These are phyloP conservation scores for Catharus fuscescens DNA, from an alignment of 2,113 vertebrate genomes.

Conservation along the genomic window DNA sequence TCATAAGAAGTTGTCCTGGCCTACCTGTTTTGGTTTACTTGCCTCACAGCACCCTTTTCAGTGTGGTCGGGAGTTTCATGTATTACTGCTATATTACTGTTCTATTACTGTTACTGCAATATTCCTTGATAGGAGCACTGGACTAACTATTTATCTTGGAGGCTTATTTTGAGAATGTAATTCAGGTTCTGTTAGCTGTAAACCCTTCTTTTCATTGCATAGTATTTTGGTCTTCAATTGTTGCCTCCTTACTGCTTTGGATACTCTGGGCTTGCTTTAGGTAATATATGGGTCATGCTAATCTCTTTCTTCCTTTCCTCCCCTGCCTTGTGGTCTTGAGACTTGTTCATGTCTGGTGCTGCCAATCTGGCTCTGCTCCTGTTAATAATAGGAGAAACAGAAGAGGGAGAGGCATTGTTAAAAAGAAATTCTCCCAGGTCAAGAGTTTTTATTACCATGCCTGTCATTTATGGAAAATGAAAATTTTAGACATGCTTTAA, in stretches of 20 bases:
- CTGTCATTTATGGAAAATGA: neutral
- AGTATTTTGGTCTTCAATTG: fast-evolving
- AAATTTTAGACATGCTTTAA: neutral
- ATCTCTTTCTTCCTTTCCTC: neutral
- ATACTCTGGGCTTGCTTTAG: neutral
- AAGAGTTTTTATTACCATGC: neutral
- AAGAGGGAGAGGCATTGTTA: neutral
- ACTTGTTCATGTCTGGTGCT: neutral
- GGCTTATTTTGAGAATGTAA: neutral
- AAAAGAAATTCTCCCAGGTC: neutral
- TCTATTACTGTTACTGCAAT: neutral
- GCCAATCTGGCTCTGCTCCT: neutral
- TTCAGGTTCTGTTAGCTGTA: neutral
- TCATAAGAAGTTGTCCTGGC: neutral
- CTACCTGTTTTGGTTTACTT: neutral
- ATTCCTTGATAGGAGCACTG: neutral
- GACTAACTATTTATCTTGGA: neutral
- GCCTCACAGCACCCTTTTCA: neutral
- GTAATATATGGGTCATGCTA: neutral
- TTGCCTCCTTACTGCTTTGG: neutral
- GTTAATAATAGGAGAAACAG: neutral
- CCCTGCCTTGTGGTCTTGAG: fast-evolving
- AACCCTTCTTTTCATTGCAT: neutral
- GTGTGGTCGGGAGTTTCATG: neutral
- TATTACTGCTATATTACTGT: neutral